Evolutionary conservation across 2,888 invertebrate species (phyloP).

Genomic region (Patella caerulea): DNA sequence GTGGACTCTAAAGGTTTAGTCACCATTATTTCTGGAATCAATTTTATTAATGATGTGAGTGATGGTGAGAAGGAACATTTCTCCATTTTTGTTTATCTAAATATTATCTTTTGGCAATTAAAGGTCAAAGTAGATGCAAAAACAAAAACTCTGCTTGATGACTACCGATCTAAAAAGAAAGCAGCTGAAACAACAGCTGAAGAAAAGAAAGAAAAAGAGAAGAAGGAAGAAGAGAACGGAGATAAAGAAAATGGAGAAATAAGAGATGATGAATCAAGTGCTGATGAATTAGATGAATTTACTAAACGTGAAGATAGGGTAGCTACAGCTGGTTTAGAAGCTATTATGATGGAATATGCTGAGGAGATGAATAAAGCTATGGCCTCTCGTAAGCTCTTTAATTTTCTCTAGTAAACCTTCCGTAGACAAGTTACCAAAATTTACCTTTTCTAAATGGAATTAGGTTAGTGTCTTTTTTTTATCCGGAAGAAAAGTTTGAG

Average conservation of each 20-base stretch:
- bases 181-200: conserved; percentile 28
- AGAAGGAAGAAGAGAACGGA: conserved; percentile 50
- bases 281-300: conserved; percentile 75
- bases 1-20: background rate
- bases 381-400: conserved; percentile 36
- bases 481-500: no score
- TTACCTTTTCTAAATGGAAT: background rate
- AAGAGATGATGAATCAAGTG: conserved; percentile 36
- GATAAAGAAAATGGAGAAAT: conserved; percentile 48
- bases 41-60: background rate
- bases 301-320: conserved; percentile 78
- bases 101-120: background rate
- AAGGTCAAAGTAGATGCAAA: conserved; percentile 92
- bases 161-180: conserved; percentile 79
- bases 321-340: conserved; percentile 83
- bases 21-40: background rate
- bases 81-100: no score
- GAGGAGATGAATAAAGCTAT: conserved; percentile 66
- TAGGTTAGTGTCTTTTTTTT: conserved; percentile 1
- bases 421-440: background rate
- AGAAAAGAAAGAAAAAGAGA: conserved; percentile 53
- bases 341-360: conserved; percentile 86
- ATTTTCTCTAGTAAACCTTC: background rate
- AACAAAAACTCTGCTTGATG: conserved; percentile 93
- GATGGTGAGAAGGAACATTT: no score